phyloP scores from a whole-genome alignment of 2,888 invertebrate species.

The Acrobasis repandana region DNA sequence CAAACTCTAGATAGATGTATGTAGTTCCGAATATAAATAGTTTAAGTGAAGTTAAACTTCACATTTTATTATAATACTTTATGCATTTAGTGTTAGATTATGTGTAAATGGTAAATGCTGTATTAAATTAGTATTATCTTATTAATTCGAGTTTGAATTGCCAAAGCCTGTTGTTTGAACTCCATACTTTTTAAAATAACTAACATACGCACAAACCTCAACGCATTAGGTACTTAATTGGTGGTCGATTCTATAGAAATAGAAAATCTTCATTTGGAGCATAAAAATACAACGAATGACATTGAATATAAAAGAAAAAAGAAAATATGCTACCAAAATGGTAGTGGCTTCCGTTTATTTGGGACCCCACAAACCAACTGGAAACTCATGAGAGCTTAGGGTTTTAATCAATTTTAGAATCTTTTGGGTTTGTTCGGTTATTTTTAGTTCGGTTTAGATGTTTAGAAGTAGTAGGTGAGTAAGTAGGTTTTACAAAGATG shows the following conservation, averaged over 20 bases:
- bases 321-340: too few relatives aligned
- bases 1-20: constrained; percentile 41
- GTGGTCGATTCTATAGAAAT: too few relatives aligned
- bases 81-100: constrained; percentile 54
- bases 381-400: too few relatives aligned
- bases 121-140: constrained; percentile 76
- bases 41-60: constrained; percentile 70
- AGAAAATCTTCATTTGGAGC: too few relatives aligned
- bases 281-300: too few relatives aligned
- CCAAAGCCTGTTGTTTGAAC: neutral
- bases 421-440: too few relatives aligned
- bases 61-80: constrained; percentile 46
- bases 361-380: too few relatives aligned
- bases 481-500: constrained; percentile 4
- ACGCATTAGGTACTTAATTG: neutral
- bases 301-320: too few relatives aligned
- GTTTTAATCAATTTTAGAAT: too few relatives aligned
- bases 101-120: constrained; percentile 73
- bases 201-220: neutral
- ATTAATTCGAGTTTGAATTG: constrained; percentile 51
- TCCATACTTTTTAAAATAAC: too few relatives aligned
- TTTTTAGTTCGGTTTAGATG: too few relatives aligned
- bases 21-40: constrained; percentile 46
- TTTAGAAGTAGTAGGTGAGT: neutral
- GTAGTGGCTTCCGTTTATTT: too few relatives aligned